Evolutionary conservation across 2,797 vertebrate species (phyloP), one percentile per base, ranked within the genome.

Genomic region (Valencia hispanica): DNA sequence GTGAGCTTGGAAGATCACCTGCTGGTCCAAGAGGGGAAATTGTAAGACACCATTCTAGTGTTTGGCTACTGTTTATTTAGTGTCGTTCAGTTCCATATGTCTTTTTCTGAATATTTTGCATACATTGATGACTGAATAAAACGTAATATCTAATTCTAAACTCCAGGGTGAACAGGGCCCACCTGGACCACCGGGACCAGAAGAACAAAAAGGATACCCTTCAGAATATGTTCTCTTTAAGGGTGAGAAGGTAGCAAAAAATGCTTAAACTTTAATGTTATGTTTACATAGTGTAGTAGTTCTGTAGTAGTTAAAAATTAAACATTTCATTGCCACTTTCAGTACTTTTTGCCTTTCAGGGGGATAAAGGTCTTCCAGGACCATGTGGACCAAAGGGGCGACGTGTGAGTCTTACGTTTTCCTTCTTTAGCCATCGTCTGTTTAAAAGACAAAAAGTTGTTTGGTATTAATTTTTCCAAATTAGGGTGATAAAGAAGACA

Each of bases 141-240:
- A 47, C 45, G 4, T 61, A 61, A 61, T 61, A 0, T 71, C 70
- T 43, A 18, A 68, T 66, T 70, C 3, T 6, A 34, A 73, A 32
- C 80, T 70, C 2, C 75, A 98, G 97, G 97, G 97, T 72, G 87
- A 94, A 5, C 96, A 95, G 91, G 97, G 97, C 71, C 84, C 66
- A 15, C 95, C 95, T 51, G 97, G 97, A 36, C 91, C 65, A 63
- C 92, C 87, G 75, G 97, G 96, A 90, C 88, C 81, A 51, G 95
- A 90, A 66, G 93, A 94, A 84, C 1, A 85, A 22, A 59, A 83
- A 15, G 68, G 75, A 78, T 78, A 41, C 32, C 90, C 91, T 57
- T 72, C 79, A 72, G 76, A 77, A 0, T 36, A 82, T 59, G 73
- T 92, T 45, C 81, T 87, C 53, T 36, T 71, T 14, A 92, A 91